These are phyloP conservation scores for Brachypterus glaber DNA, from an alignment of 2,888 invertebrate genomes.

Conservation along the genomic window DNA sequence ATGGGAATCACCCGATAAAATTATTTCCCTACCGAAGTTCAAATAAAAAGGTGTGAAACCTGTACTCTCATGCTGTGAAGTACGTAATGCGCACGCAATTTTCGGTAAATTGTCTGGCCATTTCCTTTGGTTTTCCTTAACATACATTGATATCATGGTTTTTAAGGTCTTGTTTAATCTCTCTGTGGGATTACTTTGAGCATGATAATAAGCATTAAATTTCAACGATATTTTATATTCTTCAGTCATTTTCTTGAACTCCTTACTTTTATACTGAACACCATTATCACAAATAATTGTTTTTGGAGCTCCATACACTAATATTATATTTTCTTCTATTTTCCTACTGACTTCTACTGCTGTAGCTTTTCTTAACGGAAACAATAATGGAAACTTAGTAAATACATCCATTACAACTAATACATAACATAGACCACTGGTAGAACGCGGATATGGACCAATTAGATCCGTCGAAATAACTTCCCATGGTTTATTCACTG, in stretches of 20 bases:
- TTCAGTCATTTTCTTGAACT: constrained; percentile 1
- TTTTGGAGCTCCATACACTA: constrained; percentile 1
- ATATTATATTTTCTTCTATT: constrained; percentile 2
- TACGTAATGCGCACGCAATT: constrained; percentile 1
- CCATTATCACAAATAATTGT: background rate
- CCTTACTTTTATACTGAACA: constrained; percentile 2
- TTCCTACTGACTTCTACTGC: background rate
- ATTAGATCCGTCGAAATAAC: too few species aligned
- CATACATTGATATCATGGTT: constrained; percentile 1
- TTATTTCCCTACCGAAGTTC: constrained; percentile 4
- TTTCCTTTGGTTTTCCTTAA: too few species aligned
- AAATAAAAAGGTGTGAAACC: constrained; percentile 2
- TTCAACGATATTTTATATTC: background rate
- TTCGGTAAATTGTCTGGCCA: background rate
- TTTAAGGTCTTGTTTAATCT: background rate
- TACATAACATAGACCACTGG: too few species aligned
- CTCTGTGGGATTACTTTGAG: constrained; percentile 3
- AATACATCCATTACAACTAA: background rate
- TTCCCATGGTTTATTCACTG: too few species aligned
- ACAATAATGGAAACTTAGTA: background rate
- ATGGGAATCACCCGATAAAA: background rate
- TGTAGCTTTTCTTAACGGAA: background rate
- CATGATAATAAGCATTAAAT: constrained; percentile 1
- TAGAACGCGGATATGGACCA: too few species aligned
- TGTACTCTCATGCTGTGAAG: constrained; percentile 3